Base-by-base conservation (phyloP, 2,888 invertebrate species). In the Blera fallax region DNA sequence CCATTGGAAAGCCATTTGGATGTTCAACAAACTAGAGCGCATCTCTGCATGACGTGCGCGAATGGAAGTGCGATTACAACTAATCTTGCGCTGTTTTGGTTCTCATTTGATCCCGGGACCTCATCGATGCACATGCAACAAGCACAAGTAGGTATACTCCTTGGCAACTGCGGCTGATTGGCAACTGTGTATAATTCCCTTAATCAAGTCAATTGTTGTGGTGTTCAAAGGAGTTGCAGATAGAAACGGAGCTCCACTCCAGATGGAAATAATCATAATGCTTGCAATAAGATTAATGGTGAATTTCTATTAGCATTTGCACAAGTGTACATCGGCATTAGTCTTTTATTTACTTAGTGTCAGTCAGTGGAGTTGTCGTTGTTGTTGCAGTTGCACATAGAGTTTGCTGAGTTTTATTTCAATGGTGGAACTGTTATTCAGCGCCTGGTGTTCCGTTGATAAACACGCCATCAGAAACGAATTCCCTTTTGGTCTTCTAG, bases 401-500 rank as follows among this genome's bases (percentile, higher is more conserved):
- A 45, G 45, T 64, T 65, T 56, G 37, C 48, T 56, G 48, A 24
- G 56, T 37, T 67, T 56, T 2, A 29, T 37, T 73, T 73, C 52
- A 72, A 83, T 80, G 18, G 24, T 54, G 21, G 69, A 56, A 78
- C 72, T 37, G 73, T 67, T 78, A 54, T 56, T 60, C 62, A 73
- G 62, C 62, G 50, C 37, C 52, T 67, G 64, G 48, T 77, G 65
- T 69, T 70, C 34, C 50, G 74, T 84, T 79, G 76, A 85, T 85
- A 81, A 85, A 77, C 81, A 81, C 56, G 67, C 85, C 81, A 77
- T 32, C 79, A 52, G 70, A 58, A 65, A 72, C 60, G 74, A 76
- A 74, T 80, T 85, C 81, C 76, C 74, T 85, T 81, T 77, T 85
- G 72, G 76, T 81, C 76, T 72, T 81, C 67, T 81, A 81, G 76